Evolutionary conservation across 2,797 vertebrate genomes (phyloP).

Genomic region (Cossypha heuglini): DNA sequence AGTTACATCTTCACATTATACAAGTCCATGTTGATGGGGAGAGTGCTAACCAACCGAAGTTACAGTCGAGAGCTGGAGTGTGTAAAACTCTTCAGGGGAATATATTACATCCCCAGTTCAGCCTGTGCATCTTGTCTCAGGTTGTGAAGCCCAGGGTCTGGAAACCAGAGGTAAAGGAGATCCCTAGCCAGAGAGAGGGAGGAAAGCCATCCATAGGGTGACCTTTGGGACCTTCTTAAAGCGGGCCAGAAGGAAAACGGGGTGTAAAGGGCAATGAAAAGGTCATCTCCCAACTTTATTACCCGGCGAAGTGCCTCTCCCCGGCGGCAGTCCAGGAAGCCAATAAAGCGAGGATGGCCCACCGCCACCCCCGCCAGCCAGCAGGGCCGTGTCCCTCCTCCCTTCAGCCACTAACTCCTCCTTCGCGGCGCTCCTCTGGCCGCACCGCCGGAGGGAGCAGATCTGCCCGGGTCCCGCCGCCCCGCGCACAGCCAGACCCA

Average conservation of each 20-base stretch:
- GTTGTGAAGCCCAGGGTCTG: not conserved
- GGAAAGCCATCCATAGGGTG: not conserved
- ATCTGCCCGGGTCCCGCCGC: fast-evolving
- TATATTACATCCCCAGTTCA: not conserved
- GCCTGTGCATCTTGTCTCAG: not conserved
- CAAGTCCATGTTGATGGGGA: conserved; percentile 55
- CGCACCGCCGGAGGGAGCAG: fast-evolving
- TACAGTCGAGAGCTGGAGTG: conserved; percentile 40
- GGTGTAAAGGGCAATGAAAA: not conserved
- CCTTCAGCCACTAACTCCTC: not conserved
- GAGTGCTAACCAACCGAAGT: conserved; percentile 66
- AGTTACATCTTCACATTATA: conserved; percentile 72
- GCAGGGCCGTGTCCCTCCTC: not conserved
- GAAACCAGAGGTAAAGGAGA: not conserved
- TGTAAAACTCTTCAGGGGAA: conserved; percentile 63
- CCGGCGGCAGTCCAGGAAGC: not conserved
- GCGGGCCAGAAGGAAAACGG: fast-evolving
- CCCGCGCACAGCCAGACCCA: not conserved
- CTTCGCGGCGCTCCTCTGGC: fast-evolving
- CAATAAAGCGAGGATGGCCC: not conserved
- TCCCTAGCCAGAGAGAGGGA: not conserved
- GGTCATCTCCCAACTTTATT: fast-evolving
- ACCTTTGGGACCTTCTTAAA: not conserved
- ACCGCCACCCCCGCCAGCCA: not conserved
- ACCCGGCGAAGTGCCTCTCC: not conserved